Conservation (phyloP, 2,888 invertebrate species). For the Folsomia manolachei region DNA sequence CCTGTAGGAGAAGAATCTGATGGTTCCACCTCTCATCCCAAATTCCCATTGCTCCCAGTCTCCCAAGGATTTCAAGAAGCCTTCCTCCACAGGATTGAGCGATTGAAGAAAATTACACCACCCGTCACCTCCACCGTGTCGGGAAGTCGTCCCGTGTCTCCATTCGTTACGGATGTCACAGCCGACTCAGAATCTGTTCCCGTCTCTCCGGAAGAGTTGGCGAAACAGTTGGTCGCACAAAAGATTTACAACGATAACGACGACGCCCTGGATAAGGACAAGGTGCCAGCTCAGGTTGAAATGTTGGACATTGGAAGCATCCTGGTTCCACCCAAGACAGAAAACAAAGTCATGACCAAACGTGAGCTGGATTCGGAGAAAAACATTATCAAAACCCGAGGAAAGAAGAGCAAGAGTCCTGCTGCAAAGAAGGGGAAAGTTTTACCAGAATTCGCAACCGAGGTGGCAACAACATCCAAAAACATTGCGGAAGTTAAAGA, state of each 20-base stretch:
- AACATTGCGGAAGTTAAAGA: neutral
- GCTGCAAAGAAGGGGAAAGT: neutral
- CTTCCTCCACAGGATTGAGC: conserved; percentile 24
- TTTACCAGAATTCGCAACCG: neutral
- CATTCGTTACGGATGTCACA: conserved; percentile 20
- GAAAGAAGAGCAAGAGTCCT: neutral
- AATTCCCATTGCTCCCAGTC: conserved; percentile 25
- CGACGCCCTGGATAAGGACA: neutral
- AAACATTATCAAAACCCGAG: neutral
- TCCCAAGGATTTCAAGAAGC: conserved; percentile 36
- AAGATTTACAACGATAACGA: neutral
- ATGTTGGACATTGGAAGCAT: neutral
- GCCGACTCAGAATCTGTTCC: conserved; percentile 34
- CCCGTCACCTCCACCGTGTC: conserved; percentile 11
- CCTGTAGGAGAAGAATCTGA: too few species aligned
- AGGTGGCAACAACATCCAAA: neutral
- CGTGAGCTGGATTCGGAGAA: neutral
- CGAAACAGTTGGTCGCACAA: neutral
- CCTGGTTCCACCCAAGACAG: neutral
- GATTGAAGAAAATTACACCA: conserved; percentile 26
- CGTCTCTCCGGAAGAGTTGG: neutral
- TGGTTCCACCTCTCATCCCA: neutral
- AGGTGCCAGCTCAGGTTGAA: neutral
- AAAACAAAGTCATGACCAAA: too few species aligned
- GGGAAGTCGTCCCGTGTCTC: neutral